A percentile compares a stretch with the other conserved stretches of the same genome.
These are phyloP conservation scores for Anhinga rufa DNA, from an alignment of 2,113 vertebrate species.

Conservation along the genomic window DNA sequence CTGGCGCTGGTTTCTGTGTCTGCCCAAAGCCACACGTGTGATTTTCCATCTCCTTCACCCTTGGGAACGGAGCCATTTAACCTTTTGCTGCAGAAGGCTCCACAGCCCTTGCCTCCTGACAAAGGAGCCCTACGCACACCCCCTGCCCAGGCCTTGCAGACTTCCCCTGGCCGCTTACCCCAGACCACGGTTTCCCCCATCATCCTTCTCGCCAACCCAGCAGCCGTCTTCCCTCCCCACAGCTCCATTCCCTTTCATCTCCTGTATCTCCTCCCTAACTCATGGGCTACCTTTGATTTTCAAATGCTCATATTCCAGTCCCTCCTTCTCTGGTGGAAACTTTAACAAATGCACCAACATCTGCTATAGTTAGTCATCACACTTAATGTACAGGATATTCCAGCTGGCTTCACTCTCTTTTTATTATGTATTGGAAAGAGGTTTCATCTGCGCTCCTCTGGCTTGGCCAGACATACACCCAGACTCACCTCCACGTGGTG, in stretches of 20 bases:
- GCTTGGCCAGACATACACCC: conserved; percentile 52
- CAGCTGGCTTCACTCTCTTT: conserved; percentile 63
- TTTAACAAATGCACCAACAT: conserved; percentile 62
- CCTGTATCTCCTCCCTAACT: background rate
- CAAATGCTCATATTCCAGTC: conserved; percentile 46
- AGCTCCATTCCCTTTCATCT: background rate
- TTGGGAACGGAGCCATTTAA: conserved; percentile 1
- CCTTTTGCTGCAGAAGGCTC: background rate
- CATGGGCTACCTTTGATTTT: conserved; percentile 53
- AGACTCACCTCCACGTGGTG: conserved; percentile 46
- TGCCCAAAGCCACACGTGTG: background rate
- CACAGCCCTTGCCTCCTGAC: background rate
- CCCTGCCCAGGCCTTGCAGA: background rate
- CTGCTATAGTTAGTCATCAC: conserved; percentile 67
- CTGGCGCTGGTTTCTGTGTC: background rate
- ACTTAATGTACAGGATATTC: conserved; percentile 67
- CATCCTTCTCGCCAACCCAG: background rate
- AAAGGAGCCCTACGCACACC: background rate
- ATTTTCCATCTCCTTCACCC: conserved; percentile 27
- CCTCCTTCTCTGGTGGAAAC: conserved; percentile 62
- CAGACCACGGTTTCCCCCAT: background rate
- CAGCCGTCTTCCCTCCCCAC: background rate
- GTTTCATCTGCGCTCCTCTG: conserved; percentile 47
- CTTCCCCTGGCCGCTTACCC: background rate
- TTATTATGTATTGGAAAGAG: conserved; percentile 69